Conservation (phyloP, 2,797 vertebrate species). For the Fundulus diaphanus region DNA sequence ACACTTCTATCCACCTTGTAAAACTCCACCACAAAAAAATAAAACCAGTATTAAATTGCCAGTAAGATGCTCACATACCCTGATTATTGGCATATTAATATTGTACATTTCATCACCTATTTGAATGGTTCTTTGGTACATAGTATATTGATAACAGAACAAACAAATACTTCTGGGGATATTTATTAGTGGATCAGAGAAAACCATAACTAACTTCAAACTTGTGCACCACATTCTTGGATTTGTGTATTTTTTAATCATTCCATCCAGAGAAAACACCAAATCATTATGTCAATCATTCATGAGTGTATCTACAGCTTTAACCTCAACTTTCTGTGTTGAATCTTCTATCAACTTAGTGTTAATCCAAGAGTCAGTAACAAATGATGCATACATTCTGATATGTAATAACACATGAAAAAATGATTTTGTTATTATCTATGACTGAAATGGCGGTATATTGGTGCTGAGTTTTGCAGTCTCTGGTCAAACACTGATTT, state of each 20-base stretch:
- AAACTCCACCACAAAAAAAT: constrained; percentile 1
- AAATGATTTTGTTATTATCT: neutral
- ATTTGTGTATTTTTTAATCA: neutral
- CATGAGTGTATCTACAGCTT: neutral
- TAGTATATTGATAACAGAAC: neutral
- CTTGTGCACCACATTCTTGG: neutral
- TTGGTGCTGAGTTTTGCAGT: neutral
- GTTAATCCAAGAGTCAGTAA: neutral
- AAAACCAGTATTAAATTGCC: neutral
- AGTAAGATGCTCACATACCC: neutral
- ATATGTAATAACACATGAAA: neutral
- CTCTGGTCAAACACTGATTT: neutral
- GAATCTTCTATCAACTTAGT: constrained; percentile 14
- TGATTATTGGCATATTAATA: neutral
- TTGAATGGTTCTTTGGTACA: neutral
- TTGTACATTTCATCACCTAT: neutral
- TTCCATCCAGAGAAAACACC: neutral
- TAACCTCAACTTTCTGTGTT: neutral
- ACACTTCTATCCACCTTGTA: neutral
- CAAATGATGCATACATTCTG: constrained; percentile 6
- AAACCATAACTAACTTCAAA: neutral
- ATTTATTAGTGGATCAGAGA: neutral
- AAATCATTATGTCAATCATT: neutral
- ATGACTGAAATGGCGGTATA: constrained; percentile 4
- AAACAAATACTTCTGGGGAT: neutral